A percentile compares a stretch with the other conserved stretches of the same genome.
phyloP scores from a whole-genome alignment of 2,113 vertebrate species.

The Reinhardtius hippoglossoides region DNA sequence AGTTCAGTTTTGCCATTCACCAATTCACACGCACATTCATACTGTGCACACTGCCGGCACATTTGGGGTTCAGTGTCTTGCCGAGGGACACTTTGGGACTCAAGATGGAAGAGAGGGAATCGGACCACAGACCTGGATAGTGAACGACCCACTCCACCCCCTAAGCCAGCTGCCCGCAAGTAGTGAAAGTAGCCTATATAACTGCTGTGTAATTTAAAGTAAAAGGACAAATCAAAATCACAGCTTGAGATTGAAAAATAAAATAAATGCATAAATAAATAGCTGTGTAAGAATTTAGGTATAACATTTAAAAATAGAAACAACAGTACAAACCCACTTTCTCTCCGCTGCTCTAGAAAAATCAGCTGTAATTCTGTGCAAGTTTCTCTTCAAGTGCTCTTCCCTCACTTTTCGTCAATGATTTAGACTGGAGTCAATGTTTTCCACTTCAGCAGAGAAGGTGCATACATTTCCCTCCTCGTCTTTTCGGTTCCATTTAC shows the following conservation, averaged over 20 bases:
- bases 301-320: neutral
- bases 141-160: too few species aligned
- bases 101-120: too few species aligned
- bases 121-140: too few species aligned
- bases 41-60: too few species aligned
- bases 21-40: too few species aligned
- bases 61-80: too few species aligned
- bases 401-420: conserved; percentile 52
- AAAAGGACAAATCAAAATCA: neutral
- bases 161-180: too few species aligned
- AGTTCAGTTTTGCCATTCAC: too few species aligned
- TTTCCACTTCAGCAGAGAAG: conserved; percentile 64
- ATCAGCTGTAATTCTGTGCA: conserved; percentile 16
- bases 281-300: neutral
- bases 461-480: conserved; percentile 55
- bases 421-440: conserved; percentile 62
- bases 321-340: conserved; percentile 5
- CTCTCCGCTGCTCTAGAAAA: conserved; percentile 8
- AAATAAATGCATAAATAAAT: neutral
- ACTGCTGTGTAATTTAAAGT: neutral
- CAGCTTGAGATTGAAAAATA: neutral
- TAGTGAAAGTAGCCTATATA: too few species aligned
- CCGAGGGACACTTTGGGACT: too few species aligned
- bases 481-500: conserved; percentile 61
- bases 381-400: conserved; percentile 40